phyloP scores from a whole-genome alignment of 2,113 vertebrate genomes.

The Ctenomys sociabilis region DNA sequence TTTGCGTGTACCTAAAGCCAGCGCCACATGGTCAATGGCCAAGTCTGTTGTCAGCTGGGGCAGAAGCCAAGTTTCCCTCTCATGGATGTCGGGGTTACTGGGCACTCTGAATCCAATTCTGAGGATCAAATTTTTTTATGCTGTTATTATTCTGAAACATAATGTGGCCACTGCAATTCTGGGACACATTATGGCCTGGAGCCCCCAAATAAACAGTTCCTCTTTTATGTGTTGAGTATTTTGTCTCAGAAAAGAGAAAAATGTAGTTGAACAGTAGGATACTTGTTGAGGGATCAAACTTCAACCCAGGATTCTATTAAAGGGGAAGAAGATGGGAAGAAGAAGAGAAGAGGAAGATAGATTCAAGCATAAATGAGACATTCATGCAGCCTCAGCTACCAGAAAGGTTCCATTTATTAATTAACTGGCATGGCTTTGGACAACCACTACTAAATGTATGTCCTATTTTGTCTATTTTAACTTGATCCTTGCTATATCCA shows the following conservation, averaged over 20 bases:
- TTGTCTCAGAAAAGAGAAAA: neutral
- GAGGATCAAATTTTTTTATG: neutral
- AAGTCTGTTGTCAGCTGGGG: neutral
- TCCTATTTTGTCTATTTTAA: conserved; percentile 1
- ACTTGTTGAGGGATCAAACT: too few species aligned
- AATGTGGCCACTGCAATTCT: neutral
- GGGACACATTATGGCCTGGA: neutral
- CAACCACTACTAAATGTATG: neutral
- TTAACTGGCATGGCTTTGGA: neutral
- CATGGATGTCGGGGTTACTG: neutral
- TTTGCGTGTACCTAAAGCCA: neutral
- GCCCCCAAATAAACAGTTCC: too few species aligned
- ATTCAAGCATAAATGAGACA: too few species aligned
- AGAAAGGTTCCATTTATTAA: conserved; percentile 38
- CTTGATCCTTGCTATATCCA: neutral
- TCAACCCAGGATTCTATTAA: too few species aligned
- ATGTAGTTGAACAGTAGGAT: too few species aligned
- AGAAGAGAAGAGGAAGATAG: too few species aligned
- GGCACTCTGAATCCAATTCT: neutral
- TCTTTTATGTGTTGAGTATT: neutral
- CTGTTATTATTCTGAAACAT: neutral
- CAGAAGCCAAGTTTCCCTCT: neutral
- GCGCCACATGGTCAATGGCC: neutral
- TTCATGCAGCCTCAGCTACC: neutral
- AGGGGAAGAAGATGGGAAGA: too few species aligned